phyloP scores from a whole-genome alignment of 2,113 vertebrate genomes.

The Ciconia stormi region DNA sequence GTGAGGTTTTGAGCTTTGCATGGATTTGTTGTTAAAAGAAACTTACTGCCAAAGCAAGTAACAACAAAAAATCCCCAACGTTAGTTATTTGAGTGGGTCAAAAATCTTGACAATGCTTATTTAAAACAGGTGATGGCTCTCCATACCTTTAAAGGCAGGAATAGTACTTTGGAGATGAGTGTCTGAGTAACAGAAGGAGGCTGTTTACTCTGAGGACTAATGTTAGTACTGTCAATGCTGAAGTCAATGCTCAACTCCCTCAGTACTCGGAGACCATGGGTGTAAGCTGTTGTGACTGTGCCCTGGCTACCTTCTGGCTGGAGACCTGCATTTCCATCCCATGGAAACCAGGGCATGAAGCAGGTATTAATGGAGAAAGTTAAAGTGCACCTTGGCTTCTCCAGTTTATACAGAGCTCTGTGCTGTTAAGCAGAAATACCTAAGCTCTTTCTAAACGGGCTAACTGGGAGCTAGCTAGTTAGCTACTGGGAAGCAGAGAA shows the following conservation, averaged over 20 bases:
- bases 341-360: background rate
- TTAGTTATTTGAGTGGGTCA: background rate
- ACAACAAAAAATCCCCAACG: background rate
- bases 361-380: background rate
- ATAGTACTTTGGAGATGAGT: background rate
- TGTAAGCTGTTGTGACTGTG: background rate
- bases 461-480: background rate
- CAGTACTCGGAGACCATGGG: background rate
- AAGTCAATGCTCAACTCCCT: too few relatives aligned
- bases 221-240: background rate
- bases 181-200: background rate
- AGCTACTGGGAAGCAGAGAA: background rate
- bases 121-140: background rate
- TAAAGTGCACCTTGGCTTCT: background rate
- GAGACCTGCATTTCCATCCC: too few relatives aligned
- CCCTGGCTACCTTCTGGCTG: background rate
- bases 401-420: background rate
- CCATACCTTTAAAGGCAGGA: background rate
- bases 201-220: background rate
- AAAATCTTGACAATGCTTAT: background rate
- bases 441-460: background rate
- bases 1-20: background rate
- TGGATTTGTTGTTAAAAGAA: background rate
- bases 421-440: background rate
- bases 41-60: background rate